Percentiles rank a stretch among this genome's conserved stretches.
Evolutionary conservation across 2,113 vertebrate genomes (phyloP).

Genomic region (Galemys pyrenaicus): DNA sequence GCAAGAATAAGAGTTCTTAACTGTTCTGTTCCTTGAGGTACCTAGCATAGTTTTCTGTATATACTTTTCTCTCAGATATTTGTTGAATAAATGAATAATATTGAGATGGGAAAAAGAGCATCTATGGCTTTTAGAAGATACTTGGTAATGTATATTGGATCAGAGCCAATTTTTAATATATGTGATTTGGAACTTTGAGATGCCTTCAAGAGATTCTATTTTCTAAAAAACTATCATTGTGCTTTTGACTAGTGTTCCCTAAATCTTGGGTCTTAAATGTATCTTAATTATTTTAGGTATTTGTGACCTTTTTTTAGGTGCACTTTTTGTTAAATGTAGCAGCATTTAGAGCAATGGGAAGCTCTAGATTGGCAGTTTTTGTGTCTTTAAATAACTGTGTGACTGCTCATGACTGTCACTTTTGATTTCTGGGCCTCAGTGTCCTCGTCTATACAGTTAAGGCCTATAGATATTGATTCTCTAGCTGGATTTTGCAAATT

Average conservation of each 20-base stretch:
- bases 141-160: slow-evolving; percentile 31
- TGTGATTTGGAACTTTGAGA: slow-evolving; percentile 37
- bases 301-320: not conserved
- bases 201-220: slow-evolving; percentile 33
- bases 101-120: slow-evolving; percentile 11
- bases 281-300: slow-evolving; percentile 19
- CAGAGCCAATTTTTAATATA: slow-evolving; percentile 23
- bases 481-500: not conserved
- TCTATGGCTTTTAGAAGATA: not conserved
- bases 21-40: not conserved
- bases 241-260: not conserved
- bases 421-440: not conserved
- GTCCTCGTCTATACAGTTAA: not conserved
- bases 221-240: slow-evolving; percentile 18
- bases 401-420: slow-evolving; percentile 27
- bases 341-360: not conserved
- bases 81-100: slow-evolving; percentile 36
- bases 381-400: not conserved
- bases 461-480: not conserved
- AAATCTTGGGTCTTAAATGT: slow-evolving; percentile 50
- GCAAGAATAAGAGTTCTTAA: not conserved
- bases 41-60: not conserved
- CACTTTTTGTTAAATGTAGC: slow-evolving; percentile 38
- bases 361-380: not conserved
- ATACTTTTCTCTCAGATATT: not conserved